Base-by-base conservation (phyloP, 2,113 vertebrate species). In the Fregata magnificens region DNA sequence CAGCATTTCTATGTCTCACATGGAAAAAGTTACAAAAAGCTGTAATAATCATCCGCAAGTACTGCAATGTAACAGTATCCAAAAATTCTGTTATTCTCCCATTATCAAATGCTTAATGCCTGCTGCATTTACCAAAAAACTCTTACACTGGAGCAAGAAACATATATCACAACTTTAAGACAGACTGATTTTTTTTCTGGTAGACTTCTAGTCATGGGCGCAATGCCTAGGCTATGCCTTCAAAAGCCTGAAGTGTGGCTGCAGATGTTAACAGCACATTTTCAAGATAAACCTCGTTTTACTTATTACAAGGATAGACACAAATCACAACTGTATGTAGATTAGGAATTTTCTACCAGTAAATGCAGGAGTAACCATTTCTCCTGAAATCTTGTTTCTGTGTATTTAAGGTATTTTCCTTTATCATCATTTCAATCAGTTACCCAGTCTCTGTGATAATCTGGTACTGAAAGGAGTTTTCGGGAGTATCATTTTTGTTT, bases 351-450 rank as follows among this genome's bases (percentile, higher is more conserved):
- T 82, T 88, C 40, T 92, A 40, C 82, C 88, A 82, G 70, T 87
- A 94, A 97, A 90, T 16, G 74, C 1, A 79, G 47, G 25, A 76
- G 73, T 49, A 90, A 79, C 34, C 47, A 47, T 38, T 82, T 94
- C 34, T 82, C 70, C 85, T 2, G 3, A 92, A 90, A 63, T 72
- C 74, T 16, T 24, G 8, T 31, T 63, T 59, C 88, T 61, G 36
- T 47, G 45, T 44, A 76, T 44, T 69, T 59, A 42, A 95, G 78
- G 66, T 80, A 90, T 83, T 93, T 95, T 90, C 94, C 86, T 92
- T 86, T 83, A 95, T 69, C 86, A 84, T 21, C n/a, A 47, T n/a
- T 67, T 94, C 73, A 55, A 36, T 92, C 91, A 44, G 49, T 4
- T 72, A 53, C 70, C 38, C 50, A 32, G 36, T 36, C 65, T 44